A percentile compares a stretch with the other conserved stretches of the same genome.
Evolutionary conservation across 2,797 vertebrate genomes (phyloP).

Genomic region (Hypotaenidia okinawae): DNA sequence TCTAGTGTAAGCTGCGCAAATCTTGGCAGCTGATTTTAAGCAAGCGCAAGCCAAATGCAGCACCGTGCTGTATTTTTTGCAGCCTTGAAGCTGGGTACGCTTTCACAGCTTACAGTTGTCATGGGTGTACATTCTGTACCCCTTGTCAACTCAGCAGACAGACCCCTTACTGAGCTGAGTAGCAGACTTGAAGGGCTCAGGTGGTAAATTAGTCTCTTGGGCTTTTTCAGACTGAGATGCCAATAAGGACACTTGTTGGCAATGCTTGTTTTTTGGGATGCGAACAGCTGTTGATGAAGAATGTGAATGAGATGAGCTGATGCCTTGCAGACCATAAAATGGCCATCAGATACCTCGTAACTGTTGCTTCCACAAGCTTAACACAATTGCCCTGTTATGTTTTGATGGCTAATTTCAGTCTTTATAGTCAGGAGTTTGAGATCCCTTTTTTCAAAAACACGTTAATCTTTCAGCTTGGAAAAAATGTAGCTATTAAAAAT

Average conservation of each 20-base stretch:
- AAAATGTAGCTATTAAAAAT: background rate
- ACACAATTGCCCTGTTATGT: background rate
- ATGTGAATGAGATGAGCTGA: background rate
- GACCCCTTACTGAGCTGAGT: background rate
- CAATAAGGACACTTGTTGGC: background rate
- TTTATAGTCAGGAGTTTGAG: background rate
- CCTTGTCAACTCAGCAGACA: background rate
- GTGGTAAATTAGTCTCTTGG: background rate
- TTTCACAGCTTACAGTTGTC: background rate
- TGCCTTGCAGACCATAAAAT: background rate
- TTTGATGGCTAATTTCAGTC: background rate
- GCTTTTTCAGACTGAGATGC: background rate
- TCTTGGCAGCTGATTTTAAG: background rate
- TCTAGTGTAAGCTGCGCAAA: background rate
- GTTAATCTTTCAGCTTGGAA: background rate
- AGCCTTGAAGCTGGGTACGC: background rate
- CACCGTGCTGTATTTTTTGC: fast-evolving
- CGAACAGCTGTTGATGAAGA: background rate
- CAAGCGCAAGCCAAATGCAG: background rate
- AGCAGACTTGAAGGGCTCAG: background rate
- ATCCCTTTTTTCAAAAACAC: fast-evolving
- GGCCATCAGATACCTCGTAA: background rate
- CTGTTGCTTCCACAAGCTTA: background rate
- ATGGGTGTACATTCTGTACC: background rate
- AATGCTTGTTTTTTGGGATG: background rate